Evolutionary conservation across 2,888 invertebrate genomes (phyloP), one percentile per base, ranked within the genome.

Genomic region (Thera britannica): DNA sequence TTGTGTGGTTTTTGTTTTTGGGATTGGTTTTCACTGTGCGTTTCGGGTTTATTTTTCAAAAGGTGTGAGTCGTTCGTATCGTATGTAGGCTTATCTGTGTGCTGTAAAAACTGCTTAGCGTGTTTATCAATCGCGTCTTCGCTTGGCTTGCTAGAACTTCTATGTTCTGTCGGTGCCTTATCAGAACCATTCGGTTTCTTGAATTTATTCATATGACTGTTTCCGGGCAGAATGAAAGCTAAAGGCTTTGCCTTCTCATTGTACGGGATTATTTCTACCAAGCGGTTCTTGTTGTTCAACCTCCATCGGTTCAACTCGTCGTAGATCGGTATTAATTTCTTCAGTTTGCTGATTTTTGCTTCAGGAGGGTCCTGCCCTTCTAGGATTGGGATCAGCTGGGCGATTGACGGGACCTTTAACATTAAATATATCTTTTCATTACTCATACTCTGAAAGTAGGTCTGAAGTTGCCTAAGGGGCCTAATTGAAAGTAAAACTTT

Each of bases 311-410:
- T 58, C 2, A 65, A 11, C 2, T 65, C 49, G 36, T 65, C 55
- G 38, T 69, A 69, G 2, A 69, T 55, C 2, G 65, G 65, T 56
- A 69, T 56, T 1, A 69, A 44, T 4, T 69, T 59, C 5, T 56
- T 62, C 2, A 69, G 62, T 52, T 69, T 69, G 6, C 49, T 51
- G 9, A 69, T 58, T 55, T 69, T 69, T 0, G 58, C 2, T 46
- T 69, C 69, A 3, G 65, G 36, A 0, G 62, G 36, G 4, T 69
- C 69, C 0, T 46, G n/a, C 1, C 62, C 56, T 46, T 69, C 58
- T 65, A 68, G 44, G 2, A 67, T 67, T 0, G 67, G 67, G 2
- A 67, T 51, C 36, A 69, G 58, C 59, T 69, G 65, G 0, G 62
- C 46, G 0, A 69, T 12, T n/a, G 62, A 41, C 9, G 61, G 44